phyloP scores from a whole-genome alignment of 2,113 vertebrate species.

The Xenopus borealis region DNA sequence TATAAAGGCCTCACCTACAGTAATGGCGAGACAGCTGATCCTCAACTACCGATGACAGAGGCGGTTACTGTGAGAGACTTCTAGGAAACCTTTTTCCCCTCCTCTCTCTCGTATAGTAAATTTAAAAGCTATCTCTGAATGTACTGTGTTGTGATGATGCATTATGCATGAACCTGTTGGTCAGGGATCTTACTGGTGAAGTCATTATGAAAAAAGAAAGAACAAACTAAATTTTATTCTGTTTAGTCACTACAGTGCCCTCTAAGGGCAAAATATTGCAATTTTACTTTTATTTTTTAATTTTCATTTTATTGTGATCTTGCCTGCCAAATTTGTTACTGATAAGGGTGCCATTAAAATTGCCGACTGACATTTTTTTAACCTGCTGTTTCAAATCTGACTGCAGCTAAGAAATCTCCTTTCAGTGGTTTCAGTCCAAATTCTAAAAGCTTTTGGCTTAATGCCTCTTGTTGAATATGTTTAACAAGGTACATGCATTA shows the following conservation, averaged over 20 bases:
- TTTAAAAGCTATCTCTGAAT: conserved; percentile 78
- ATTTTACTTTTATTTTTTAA: conserved; percentile 60
- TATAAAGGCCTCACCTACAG: conserved; percentile 69
- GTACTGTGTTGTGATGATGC: conserved; percentile 77
- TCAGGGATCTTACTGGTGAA: conserved; percentile 74
- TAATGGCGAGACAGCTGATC: conserved; percentile 68
- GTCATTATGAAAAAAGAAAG: conserved; percentile 70
- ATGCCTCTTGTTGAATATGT: conserved; percentile 60
- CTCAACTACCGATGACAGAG: conserved; percentile 72
- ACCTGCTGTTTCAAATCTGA: conserved; percentile 60
- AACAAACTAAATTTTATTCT: conserved; percentile 71
- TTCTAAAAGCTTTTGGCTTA: conserved; percentile 61
- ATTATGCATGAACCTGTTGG: conserved; percentile 79
- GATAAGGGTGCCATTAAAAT: conserved; percentile 70
- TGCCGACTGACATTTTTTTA: conserved; percentile 59
- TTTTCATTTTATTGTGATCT: conserved; percentile 6
- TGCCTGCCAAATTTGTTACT: conserved; percentile 71
- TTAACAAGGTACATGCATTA: conserved; percentile 84
- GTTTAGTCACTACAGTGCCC: conserved; percentile 72
- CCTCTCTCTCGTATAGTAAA: conserved; percentile 62
- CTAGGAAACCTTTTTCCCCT: conserved; percentile 68
- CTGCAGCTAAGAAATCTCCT: conserved; percentile 60
- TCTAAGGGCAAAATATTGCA: conserved; percentile 64
- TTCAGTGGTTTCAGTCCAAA: conserved; percentile 55
- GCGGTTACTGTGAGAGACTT: conserved; percentile 80